Base-by-base conservation (phyloP, 2,113 vertebrate genomes). In the Xenopus borealis region DNA sequence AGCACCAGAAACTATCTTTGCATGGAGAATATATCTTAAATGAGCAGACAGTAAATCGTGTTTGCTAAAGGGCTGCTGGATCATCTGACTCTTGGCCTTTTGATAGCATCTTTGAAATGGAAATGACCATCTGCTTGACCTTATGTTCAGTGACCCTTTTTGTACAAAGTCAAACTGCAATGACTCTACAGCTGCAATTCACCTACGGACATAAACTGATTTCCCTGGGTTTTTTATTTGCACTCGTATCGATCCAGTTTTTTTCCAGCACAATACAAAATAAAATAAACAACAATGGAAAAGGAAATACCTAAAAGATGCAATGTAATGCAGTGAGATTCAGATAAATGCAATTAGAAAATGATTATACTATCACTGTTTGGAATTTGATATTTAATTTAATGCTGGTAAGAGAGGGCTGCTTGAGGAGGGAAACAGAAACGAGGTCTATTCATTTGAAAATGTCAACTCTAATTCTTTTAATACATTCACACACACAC, bases 111-210 rank as follows among this genome's bases (percentile, higher is more conserved):
- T 95, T 96, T 96, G 90, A 95, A 94, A 96, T 97, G 95, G 94
- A 96, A 97, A 96, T 95, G 93, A 91, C 92, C 96, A 98, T 95
- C 96, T 98, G 96, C 92, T 92, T 84, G 91, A 89, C 95, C 95
- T 96, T 95, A 95, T 96, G 94, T 93, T 96, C 92, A 88, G 89
- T 96, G 94, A 96, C 93, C 95, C 90, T 90, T 92, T 90, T 89
- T 90, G 93, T 92, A 92, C 91, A 92, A 94, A 94, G 95, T 95
- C 95, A 95, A 86, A 92, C 92, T 92, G 91, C 87, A 90, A 88
- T 88, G 81, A 83, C 87, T 85, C 85, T 85, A 82, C 85, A 88
- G 86, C 83, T 85, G 85, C 87, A 87, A 86, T 88, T 87, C 87
- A 91, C 91, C 90, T 92, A 89, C 88, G 88, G 87, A 91, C 89